Base-by-base conservation (phyloP, 2,797 vertebrate species). In the Pantherophis vulpinus region DNA sequence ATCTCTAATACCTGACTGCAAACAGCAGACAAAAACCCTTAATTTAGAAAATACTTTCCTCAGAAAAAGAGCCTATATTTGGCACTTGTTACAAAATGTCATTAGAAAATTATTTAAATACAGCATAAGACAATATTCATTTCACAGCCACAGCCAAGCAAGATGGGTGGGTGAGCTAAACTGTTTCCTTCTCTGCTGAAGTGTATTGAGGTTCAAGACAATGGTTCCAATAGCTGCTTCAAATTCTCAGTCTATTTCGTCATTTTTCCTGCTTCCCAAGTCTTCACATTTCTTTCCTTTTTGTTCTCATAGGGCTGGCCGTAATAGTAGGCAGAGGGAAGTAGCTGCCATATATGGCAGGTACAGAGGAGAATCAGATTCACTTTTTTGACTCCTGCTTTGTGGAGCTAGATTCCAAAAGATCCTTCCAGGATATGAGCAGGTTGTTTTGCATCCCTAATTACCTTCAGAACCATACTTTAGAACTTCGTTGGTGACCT, bases 71-170 rank as follows among this genome's bases (percentile, higher is more conserved):
- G 0, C 47, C 25, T 88, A 2, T 55, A 94, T 47, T 0, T 0
- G 47, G 3, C 90, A 29, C 5, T 94, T 92, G 61, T 91, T 94
- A 94, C 59, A 92, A 87, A 95, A 95, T 55, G 3, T 74, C 91
- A 20, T 91, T 94, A 86, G 55, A 37, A 88, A 60, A 63, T 94
- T 27, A 91, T 94, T 93, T 87, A 83, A 92, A 61, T 29, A 89
- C 56, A 83, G 83, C 32, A 3, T 20, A 56, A 89, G 32, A 90
- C 7, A 27, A 29, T 10, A 94, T 55, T 32, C 88, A 93, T 61
- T 70, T 47, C 18, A 93, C 94, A 60, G 87, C 55, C 63, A 51
- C 29, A 93, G 47, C 74, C 90, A 93, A 61, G 20, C 59, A 94
- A 18, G 0, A 6, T 88, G 90, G 86, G 10, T 92, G 14, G 6